phyloP scores from a whole-genome alignment of 2,888 invertebrate genomes.

The Maniola hyperantus region DNA sequence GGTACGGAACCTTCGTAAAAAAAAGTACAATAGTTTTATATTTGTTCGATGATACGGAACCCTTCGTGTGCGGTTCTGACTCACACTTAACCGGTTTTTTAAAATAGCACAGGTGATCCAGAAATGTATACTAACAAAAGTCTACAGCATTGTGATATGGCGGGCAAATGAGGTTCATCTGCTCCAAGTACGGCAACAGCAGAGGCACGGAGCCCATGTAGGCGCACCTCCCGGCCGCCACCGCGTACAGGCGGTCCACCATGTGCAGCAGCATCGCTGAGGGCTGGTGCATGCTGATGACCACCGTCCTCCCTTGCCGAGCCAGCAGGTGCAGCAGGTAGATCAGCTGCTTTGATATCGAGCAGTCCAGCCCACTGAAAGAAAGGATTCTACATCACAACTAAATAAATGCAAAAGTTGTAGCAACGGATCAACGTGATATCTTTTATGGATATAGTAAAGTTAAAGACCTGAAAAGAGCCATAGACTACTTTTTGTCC shows the following conservation, averaged over 20 bases:
- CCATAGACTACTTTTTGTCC: too few relatives aligned
- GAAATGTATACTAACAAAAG: constrained; percentile 88
- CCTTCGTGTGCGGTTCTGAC: too few relatives aligned
- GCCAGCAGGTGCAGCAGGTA: constrained; percentile 91
- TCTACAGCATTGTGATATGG: constrained; percentile 96
- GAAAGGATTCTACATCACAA: background rate
- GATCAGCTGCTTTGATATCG: constrained; percentile 92
- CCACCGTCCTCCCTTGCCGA: constrained; percentile 91
- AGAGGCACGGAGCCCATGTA: constrained; percentile 90
- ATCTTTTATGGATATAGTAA: too few relatives aligned
- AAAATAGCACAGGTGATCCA: too few relatives aligned
- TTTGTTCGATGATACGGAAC: too few relatives aligned
- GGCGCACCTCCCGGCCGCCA: constrained; percentile 90
- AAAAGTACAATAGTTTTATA: too few relatives aligned
- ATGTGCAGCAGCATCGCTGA: constrained; percentile 92
- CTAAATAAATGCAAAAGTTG: background rate
- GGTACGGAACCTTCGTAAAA: too few relatives aligned
- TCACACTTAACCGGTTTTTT: background rate
- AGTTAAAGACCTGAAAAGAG: too few relatives aligned
- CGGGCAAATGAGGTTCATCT: constrained; percentile 89
- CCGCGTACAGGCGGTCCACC: constrained; percentile 94
- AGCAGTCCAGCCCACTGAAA: constrained; percentile 76
- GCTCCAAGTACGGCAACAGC: constrained; percentile 89
- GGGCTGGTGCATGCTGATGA: constrained; percentile 96
- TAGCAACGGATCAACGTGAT: too few relatives aligned